A percentile compares a stretch with the other conserved stretches of the same genome.
Conservation (phyloP, 2,888 invertebrate genomes). For the Hipparchia semele region DNA sequence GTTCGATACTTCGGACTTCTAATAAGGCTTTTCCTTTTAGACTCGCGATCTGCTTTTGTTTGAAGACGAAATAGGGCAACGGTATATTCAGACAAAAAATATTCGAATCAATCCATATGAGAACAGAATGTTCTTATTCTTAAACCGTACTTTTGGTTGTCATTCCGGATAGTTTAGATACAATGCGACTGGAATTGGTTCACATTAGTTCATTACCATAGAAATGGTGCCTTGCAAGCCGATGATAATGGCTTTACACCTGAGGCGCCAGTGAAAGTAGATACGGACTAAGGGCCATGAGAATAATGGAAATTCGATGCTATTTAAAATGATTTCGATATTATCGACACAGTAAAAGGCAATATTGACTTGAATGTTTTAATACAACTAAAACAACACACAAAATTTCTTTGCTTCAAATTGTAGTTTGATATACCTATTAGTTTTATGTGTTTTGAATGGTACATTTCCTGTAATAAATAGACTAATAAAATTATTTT, state of each 20-base stretch:
- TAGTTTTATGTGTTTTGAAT: no score
- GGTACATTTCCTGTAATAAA: no score
- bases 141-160: background rate
- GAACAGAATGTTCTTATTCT: background rate
- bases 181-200: conserved; percentile 23
- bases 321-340: conserved; percentile 18
- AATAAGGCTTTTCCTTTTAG: no score
- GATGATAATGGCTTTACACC: conserved; percentile 67
- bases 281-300: conserved; percentile 31
- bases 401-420: no score
- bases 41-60: no score
- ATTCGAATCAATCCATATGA: no score
- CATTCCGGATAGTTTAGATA: background rate
- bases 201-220: conserved; percentile 66
- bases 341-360: background rate
- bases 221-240: conserved; percentile 66
- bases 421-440: no score
- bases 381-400: background rate
- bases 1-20: no score
- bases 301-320: conserved; percentile 25
- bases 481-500: no score
- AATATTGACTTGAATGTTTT: background rate
- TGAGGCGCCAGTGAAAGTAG: conserved; percentile 67
- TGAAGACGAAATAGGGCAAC: no score
- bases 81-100: no score